Evolutionary conservation across 2,797 vertebrate species (phyloP).

Genomic region (Squalus acanthias): DNA sequence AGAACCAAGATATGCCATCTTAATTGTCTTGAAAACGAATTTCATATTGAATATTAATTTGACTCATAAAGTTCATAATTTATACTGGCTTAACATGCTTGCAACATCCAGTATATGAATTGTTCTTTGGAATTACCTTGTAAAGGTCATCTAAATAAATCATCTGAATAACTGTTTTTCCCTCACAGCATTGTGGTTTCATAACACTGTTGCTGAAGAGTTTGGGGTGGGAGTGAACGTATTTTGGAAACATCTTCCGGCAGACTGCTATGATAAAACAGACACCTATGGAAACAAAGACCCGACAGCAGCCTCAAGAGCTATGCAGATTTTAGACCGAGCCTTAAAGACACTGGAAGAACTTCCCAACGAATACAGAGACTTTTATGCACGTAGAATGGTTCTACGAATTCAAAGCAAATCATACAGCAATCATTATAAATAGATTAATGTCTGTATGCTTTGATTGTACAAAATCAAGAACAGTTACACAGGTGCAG

Average conservation of each 20-base stretch:
- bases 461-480: not conserved
- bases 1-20: not conserved
- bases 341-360: slow-evolving; percentile 79
- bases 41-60: not conserved
- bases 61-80: not conserved
- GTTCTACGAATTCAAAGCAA: slow-evolving; percentile 75
- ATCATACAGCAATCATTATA: slow-evolving; percentile 58
- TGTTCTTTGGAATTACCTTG: not conserved
- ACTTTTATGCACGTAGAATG: slow-evolving; percentile 91
- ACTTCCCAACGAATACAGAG: slow-evolving; percentile 78
- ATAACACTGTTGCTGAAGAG: slow-evolving; percentile 82
- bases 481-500: not conserved
- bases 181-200: slow-evolving; percentile 85
- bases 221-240: slow-evolving; percentile 89
- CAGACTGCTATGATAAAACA: slow-evolving; percentile 78
- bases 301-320: slow-evolving; percentile 70
- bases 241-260: slow-evolving; percentile 86
- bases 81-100: not conserved
- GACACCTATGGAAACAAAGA: slow-evolving; percentile 93
- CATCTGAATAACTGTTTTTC: not conserved
- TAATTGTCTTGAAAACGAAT: not conserved
- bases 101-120: not conserved
- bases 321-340: slow-evolving; percentile 68
- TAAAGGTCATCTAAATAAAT: not conserved
- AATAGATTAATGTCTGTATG: slow-evolving; percentile 45